These are phyloP conservation scores for Bucorvus abyssinicus DNA, from an alignment of 2,797 vertebrate genomes.

Conservation along the genomic window DNA sequence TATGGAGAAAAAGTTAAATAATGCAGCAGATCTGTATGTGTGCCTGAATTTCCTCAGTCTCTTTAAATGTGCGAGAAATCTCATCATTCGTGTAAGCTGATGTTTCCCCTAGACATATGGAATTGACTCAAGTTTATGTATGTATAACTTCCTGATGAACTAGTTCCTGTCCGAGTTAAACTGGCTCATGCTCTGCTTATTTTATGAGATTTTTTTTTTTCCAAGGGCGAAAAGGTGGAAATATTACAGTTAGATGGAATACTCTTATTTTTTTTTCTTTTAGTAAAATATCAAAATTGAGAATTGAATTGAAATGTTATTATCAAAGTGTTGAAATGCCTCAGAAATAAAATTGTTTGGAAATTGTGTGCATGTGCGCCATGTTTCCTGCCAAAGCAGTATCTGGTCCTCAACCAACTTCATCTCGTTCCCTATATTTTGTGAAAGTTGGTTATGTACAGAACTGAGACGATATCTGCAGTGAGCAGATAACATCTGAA, in stretches of 20 bases:
- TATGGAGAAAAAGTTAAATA: not conserved
- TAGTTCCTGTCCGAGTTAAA: not conserved
- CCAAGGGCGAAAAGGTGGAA: not conserved
- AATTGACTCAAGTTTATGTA: not conserved
- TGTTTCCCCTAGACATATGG: not conserved
- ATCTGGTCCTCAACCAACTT: not conserved
- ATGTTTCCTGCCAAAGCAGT: not conserved
- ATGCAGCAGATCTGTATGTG: not conserved
- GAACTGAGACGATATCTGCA: not conserved
- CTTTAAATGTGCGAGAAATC: not conserved
- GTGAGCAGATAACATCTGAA: not conserved
- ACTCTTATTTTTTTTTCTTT: not conserved
- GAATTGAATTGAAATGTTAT: not conserved
- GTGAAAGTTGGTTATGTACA: not conserved
- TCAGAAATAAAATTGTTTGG: not conserved
- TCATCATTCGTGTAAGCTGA: not conserved
- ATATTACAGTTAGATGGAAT: not conserved
- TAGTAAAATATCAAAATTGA: not conserved
- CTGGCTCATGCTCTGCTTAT: fast-evolving
- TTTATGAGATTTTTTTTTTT: not conserved
- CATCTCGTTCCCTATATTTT: not conserved
- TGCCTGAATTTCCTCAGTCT: not conserved
- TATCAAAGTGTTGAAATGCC: not conserved
- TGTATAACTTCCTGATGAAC: not conserved
- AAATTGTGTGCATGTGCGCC: not conserved